These are phyloP conservation scores for Asteroscopus sphinx DNA, from an alignment of 2,888 invertebrate genomes.

Conservation along the genomic window DNA sequence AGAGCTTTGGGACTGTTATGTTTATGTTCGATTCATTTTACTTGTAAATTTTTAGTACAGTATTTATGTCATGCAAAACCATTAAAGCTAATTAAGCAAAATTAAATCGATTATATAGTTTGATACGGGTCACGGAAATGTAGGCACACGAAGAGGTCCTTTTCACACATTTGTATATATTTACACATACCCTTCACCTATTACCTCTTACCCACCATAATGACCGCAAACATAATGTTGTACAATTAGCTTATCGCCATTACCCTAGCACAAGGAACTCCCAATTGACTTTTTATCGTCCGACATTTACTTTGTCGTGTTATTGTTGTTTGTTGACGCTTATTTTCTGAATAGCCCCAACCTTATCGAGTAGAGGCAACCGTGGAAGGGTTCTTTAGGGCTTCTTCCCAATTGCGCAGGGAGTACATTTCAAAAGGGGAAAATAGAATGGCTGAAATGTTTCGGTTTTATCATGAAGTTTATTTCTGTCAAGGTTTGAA, in stretches of 20 bases:
- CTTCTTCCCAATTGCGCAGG: slow-evolving; percentile 60
- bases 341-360: slow-evolving; percentile 62
- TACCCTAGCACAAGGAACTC: slow-evolving; percentile 46
- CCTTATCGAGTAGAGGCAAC: slow-evolving; percentile 64
- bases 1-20: slow-evolving; percentile 3
- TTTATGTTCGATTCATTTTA: slow-evolving; percentile 1
- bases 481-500: slow-evolving; percentile 36
- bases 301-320: slow-evolving; percentile 63
- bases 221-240: slow-evolving; percentile 44
- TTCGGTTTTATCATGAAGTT: slow-evolving; percentile 29
- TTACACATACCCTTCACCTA: slow-evolving; percentile 1
- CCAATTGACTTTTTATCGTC: slow-evolving; percentile 60
- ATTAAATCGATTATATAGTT: background rate
- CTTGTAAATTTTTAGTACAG: background rate
- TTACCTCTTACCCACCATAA: slow-evolving; percentile 15
- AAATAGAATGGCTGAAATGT: slow-evolving; percentile 52
- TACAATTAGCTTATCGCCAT: slow-evolving; percentile 40
- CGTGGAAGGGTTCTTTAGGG: slow-evolving; percentile 64
- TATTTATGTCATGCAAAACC: background rate
- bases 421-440: slow-evolving; percentile 58
- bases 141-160: background rate
- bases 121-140: background rate
- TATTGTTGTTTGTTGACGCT: slow-evolving; percentile 68
- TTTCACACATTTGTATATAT: background rate
- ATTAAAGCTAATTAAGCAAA: background rate